These are phyloP conservation scores for Smittia aterrima DNA, from an alignment of 2,888 invertebrate species.

Conservation along the genomic window DNA sequence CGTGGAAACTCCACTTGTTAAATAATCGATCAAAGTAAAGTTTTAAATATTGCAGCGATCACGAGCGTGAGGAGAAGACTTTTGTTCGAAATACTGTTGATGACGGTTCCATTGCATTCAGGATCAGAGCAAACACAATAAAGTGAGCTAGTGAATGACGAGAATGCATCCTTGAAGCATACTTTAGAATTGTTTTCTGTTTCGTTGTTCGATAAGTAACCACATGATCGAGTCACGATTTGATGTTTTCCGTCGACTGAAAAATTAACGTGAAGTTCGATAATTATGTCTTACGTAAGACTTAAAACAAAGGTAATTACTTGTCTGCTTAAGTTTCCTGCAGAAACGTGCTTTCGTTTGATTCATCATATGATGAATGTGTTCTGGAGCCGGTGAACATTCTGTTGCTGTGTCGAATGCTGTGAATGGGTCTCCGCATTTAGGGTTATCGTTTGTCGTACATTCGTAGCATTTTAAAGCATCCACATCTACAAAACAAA, in stretches of 20 bases:
- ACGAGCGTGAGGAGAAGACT: neutral
- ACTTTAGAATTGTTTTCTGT: neutral
- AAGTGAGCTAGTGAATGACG: neutral
- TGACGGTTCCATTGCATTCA: neutral
- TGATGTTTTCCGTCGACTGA: conserved; percentile 3
- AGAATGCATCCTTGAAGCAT: conserved; percentile 20
- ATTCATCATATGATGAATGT: neutral
- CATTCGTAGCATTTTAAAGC: conserved; percentile 27
- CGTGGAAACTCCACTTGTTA: no score
- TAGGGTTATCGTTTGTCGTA: neutral
- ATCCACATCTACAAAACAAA: neutral
- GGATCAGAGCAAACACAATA: conserved; percentile 3
- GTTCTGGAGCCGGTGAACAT: neutral
- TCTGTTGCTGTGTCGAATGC: neutral
- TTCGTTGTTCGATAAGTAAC: neutral
- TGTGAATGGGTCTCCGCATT: conserved; percentile 14
- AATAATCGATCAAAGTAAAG: no score
- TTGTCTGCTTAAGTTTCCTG: conserved; percentile 4
- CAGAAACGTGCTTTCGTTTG: neutral
- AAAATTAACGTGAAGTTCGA: conserved; percentile 8
- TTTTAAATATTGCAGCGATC: neutral
- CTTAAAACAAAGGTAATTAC: no score
- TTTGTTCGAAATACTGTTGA: neutral
- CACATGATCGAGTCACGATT: conserved; percentile 9
- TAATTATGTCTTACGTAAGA: neutral